phyloP scores from a whole-genome alignment of 2,888 invertebrate species.

The Lucinisca nassula region DNA sequence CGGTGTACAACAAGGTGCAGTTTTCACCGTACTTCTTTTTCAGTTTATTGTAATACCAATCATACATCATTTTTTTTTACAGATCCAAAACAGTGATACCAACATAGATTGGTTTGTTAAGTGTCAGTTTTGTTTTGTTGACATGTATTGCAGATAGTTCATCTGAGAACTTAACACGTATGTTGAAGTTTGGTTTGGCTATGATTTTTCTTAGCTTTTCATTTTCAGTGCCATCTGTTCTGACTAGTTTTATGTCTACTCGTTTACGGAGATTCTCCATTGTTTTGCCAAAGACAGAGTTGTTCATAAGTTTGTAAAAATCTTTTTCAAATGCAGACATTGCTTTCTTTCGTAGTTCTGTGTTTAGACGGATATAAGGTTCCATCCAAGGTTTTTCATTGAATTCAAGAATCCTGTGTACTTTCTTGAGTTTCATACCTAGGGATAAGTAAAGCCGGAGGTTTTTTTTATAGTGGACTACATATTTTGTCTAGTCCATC shows the following conservation, averaged over 20 bases:
- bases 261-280: slow-evolving; percentile 45
- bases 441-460: slow-evolving; percentile 79
- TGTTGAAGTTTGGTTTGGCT: slow-evolving; percentile 30
- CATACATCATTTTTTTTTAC: slow-evolving; percentile 59
- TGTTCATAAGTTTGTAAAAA: slow-evolving; percentile 71
- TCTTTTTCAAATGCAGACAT: slow-evolving; percentile 84
- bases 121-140: slow-evolving; percentile 46
- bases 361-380: slow-evolving; percentile 82
- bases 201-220: slow-evolving; percentile 33
- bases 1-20: slow-evolving; percentile 57
- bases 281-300: slow-evolving; percentile 42
- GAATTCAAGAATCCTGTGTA: slow-evolving; percentile 70
- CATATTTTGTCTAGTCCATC: slow-evolving; percentile 74
- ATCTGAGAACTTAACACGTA: slow-evolving; percentile 44
- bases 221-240: slow-evolving; percentile 34
- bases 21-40: slow-evolving; percentile 75
- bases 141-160: slow-evolving; percentile 40
- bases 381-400: slow-evolving; percentile 82
- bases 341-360: slow-evolving; percentile 73
- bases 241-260: slow-evolving; percentile 39
- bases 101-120: slow-evolving; percentile 58
- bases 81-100: slow-evolving; percentile 41
- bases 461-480: slow-evolving; percentile 85
- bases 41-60: slow-evolving; percentile 84
- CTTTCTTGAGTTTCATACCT: slow-evolving; percentile 72